Base-by-base conservation (phyloP, 2,797 vertebrate genomes). In the Australoheros facetus region DNA sequence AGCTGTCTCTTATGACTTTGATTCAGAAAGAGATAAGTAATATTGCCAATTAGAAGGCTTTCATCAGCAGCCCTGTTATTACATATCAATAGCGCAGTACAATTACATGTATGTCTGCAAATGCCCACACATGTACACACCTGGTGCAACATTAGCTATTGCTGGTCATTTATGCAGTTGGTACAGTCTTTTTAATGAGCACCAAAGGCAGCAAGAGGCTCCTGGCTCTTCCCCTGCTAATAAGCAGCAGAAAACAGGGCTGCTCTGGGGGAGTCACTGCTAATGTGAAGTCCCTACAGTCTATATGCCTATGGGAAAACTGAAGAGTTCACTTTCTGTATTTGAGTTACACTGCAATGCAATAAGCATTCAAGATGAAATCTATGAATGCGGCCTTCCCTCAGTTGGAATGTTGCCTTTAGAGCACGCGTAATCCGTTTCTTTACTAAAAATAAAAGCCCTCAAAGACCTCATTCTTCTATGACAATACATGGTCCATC, bases 11-110 rank as follows among this genome's bases (percentile, higher is more conserved):
- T 75, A 66, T 32, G 45, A 21, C 73, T 13, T 37, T 62, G 58
- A 60, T 69, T 69, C 58, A 42, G 17, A 42, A 19, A 78, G 1
- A 77, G 69, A 82, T 26, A 7, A 73, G 71, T 30, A 78, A 64
- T 81, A 26, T 59, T 75, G 28, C 53, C 70, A 87, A 78, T 90
- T 86, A 85, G 60, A 74, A 14, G 21, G n/a, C 51, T 56, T 54
- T 57, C 16, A 53, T 28, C 56, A 23, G 57, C 26, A 30, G 53
- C n/a, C 7, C 56, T 12, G 39, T 80, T 66, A 72, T 75, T 72
- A 55, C 30, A 26, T 53, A 53, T 34, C 23, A n/a, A 55, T 56
- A 23, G 72, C 12, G 0, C 55, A 55, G 30, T 19, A 56, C 16
- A 0, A n/a, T n/a, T 56, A 21, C 23, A 21, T 5, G 8, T 17